Base-by-base conservation (phyloP, 1,140 invertebrate species). In the Sarcophaga bullata region DNA sequence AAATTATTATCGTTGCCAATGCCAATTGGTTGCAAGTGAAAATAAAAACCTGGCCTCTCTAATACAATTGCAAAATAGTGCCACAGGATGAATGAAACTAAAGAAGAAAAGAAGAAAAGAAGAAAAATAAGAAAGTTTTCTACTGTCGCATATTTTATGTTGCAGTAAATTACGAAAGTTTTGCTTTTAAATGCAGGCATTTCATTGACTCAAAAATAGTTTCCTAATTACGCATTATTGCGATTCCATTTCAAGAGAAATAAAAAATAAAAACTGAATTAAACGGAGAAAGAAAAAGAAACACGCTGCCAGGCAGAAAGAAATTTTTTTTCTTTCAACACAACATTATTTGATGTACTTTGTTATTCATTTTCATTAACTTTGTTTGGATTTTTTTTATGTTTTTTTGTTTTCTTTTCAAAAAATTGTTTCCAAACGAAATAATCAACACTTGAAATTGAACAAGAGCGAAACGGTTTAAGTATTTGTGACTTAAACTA, bases 111-210 rank as follows among this genome's bases (percentile, higher is more conserved):
- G 46, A 48, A 68, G 62, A 6, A 68, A 68, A 19, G 48, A 48
- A 78, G 50, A 17, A 78, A 10, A 48, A 50, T 50, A 17, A 78
- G 50, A 78, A 78, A 49, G n/a, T 78, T 78, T 78, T 78, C 75
- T 50, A 78, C 75, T 78, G 75, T 78, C 75, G 75, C 75, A 50
- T 78, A 78, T 78, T 78, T 78, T 78, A 78, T 78, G 75, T 78
- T 78, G 75, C 75, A 78, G 75, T 78, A 78, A 78, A 78, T 78
- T 78, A 78, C 75, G n/a, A 78, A 78, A 78, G 75, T 78, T 78
- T 78, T 78, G 75, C 75, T 52, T 78, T 78, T 78, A 78, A 78
- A 78, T 78, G 75, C 75, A 78, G 75, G 75, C 75, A 78, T 50
- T 50, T 49, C 75, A 78, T 78, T 52, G 48, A 78, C 75, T 78